Base-by-base conservation (phyloP, 2,797 vertebrate genomes). In the Darevskia mixta region DNA sequence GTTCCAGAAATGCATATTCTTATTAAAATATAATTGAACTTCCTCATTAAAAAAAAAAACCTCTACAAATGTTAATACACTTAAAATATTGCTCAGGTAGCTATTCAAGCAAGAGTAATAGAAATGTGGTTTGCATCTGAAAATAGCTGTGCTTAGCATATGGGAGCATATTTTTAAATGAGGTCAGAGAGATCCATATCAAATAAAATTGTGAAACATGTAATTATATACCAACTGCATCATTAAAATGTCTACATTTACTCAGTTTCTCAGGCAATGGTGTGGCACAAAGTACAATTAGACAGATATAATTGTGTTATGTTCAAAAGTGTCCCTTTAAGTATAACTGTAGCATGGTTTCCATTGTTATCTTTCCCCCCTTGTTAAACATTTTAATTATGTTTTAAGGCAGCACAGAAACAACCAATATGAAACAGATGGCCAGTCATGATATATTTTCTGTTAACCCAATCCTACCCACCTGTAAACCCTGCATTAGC, bases 231-330 rank as follows among this genome's bases (percentile, higher is more conserved):
- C 75, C 29, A 72, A 73, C 4, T 55, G 8, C 61, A 41, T 32
- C 71, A 86, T 86, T 86, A 79, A 84, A 64, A 79, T 67, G 43
- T 80, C n/a, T 41, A 76, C 58, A 67, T 41, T 83, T 83, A 84
- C 67, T 61, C 27, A 58, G 27, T 84, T 87, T 49, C 49, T 75
- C 61, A 55, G 76, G 29, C 20, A 64, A 29, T 49, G 41, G 25
- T 41, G 23, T 41, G 5, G 71, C 20, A 43, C 67, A 87, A 38
- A 41, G 35, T 49, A 87, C 32, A 75, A 0, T 1, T 84, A 77
- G 49, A 23, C n/a, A 86, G 38, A 82, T 18, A 18, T n/a, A 78
- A 67, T 20, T 10, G 10, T 73, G 23, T 43, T 64, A 29, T 75
- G 38, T 58, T 13, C 45, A 58, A 66, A 77, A 77, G n/a, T 35